phyloP scores from a whole-genome alignment of 2,113 vertebrate genomes.

The Emydocephalus ijimae region DNA sequence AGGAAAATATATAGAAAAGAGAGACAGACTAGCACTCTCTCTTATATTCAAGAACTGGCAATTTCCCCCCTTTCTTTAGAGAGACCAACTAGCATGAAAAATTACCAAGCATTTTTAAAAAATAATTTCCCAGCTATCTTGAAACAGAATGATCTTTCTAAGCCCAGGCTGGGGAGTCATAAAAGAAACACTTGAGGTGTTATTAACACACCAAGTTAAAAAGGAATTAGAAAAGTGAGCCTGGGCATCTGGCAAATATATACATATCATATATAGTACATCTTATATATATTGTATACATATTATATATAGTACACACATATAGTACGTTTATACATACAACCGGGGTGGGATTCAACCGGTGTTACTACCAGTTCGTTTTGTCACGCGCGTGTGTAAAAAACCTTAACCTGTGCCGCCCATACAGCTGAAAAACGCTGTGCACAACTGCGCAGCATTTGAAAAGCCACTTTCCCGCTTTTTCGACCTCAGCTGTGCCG shows the following conservation, averaged over 20 bases:
- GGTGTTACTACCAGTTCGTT: too few species aligned
- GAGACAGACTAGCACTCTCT: background rate
- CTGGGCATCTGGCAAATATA: background rate
- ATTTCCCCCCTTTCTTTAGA: background rate
- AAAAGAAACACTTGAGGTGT: background rate
- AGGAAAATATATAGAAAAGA: background rate
- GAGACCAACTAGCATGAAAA: background rate
- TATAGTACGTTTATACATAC: too few species aligned
- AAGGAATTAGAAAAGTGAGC: background rate
- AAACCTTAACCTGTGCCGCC: too few species aligned
- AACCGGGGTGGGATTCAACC: background rate
- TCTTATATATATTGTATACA: too few species aligned
- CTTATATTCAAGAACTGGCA: background rate
- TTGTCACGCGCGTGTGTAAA: too few species aligned
- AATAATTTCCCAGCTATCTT: background rate
- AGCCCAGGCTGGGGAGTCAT: too few species aligned
- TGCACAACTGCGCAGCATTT: too few species aligned
- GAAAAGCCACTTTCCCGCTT: too few species aligned
- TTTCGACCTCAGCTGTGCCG: too few species aligned
- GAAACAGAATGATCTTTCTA: background rate
- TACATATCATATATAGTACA: background rate
- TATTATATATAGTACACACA: too few species aligned
- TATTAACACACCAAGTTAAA: background rate
- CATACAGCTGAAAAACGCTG: too few species aligned
- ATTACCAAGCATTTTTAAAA: background rate